Conservation (phyloP, 2,888 invertebrate genomes). For the Drosophila fungiperda region DNA sequence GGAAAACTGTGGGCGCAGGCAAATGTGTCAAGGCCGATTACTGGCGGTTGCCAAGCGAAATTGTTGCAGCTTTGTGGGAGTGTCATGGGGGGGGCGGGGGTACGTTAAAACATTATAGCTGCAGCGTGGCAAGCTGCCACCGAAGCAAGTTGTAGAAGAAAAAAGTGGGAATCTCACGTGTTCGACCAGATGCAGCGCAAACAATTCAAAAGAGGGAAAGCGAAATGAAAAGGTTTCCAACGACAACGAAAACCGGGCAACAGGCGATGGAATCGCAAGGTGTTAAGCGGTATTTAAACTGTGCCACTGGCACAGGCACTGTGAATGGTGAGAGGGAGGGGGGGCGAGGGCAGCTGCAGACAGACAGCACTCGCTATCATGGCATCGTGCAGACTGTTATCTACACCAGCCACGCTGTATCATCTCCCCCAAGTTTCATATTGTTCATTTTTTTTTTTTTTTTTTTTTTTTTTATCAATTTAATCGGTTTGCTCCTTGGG, state of each 20-base stretch:
- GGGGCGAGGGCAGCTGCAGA: background rate
- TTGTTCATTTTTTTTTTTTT: background rate
- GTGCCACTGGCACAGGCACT: background rate
- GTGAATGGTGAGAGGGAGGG: too few relatives aligned
- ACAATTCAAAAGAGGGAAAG: background rate
- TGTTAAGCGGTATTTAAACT: slow-evolving; percentile 25
- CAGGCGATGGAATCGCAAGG: slow-evolving; percentile 29
- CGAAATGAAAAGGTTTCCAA: slow-evolving; percentile 2
- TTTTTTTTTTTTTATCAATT: background rate
- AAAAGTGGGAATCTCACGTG: slow-evolving; percentile 6
- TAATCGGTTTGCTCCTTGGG: background rate
- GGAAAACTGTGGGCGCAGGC: background rate
- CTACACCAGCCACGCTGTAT: background rate
- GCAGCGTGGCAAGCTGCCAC: slow-evolving; percentile 2
- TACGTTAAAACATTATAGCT: background rate
- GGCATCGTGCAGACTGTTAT: background rate
- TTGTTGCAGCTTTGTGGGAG: background rate
- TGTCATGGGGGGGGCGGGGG: background rate
- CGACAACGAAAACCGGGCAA: slow-evolving; percentile 7
- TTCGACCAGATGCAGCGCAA: slow-evolving; percentile 7
- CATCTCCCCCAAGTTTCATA: slow-evolving; percentile 1
- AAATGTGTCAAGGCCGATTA: slow-evolving; percentile 19
- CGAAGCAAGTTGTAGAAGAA: background rate
- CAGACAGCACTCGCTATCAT: slow-evolving; percentile 8
- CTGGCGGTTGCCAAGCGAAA: background rate